These are phyloP conservation scores for Elmis aenea DNA, from an alignment of 2,888 invertebrate genomes.

Conservation along the genomic window DNA sequence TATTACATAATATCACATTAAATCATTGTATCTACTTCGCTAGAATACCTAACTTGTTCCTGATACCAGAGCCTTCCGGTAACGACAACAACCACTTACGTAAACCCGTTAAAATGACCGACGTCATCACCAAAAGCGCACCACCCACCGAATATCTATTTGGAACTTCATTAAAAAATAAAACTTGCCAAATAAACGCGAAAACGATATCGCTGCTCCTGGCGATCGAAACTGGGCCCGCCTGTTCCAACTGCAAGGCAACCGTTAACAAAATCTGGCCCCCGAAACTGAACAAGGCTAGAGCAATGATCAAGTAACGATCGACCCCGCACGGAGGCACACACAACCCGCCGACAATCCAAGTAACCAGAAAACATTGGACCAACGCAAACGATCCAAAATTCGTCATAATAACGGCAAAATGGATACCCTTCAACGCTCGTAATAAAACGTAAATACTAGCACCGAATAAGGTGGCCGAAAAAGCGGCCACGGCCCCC, in stretches of 20 bases:
- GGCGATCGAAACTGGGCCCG: constrained; percentile 87
- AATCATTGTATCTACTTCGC: constrained; percentile 44
- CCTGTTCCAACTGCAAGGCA: constrained; percentile 85
- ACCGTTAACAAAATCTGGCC: constrained; percentile 87
- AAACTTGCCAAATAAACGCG: constrained; percentile 86
- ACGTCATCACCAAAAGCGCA: constrained; percentile 79
- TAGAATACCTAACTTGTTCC: constrained; percentile 61
- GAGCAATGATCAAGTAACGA: constrained; percentile 71
- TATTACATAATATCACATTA: no score
- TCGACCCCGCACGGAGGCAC: constrained; percentile 79
- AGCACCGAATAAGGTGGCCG: constrained; percentile 82
- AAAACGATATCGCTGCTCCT: constrained; percentile 90
- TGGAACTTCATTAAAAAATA: constrained; percentile 84
- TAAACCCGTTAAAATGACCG: constrained; percentile 76
- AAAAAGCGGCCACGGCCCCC: constrained; percentile 80
- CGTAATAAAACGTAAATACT: constrained; percentile 82
- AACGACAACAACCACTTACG: constrained; percentile 81
- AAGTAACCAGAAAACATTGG: constrained; percentile 71
- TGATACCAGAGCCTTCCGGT: constrained; percentile 68
- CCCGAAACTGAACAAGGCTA: constrained; percentile 81
- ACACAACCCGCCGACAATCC: constrained; percentile 73
- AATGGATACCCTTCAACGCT: constrained; percentile 82
- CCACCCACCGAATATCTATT: constrained; percentile 77
- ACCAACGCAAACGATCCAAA: constrained; percentile 80
- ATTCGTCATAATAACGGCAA: constrained; percentile 86